These are phyloP conservation scores for Spermophilus dauricus DNA, from an alignment of 2,113 vertebrate genomes.

Conservation along the genomic window DNA sequence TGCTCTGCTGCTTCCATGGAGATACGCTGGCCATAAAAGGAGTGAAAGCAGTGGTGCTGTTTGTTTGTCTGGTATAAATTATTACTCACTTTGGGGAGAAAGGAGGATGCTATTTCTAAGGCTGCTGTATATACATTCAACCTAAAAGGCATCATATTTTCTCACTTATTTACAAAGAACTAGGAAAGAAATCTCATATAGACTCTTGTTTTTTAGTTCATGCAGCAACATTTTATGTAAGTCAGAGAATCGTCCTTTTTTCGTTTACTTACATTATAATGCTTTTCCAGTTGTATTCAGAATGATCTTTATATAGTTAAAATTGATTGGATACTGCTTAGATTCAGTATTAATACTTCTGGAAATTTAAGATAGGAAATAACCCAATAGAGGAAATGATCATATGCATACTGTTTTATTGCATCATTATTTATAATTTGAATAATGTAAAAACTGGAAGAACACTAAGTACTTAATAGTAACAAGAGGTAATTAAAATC, in stretches of 20 bases:
- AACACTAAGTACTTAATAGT: not conserved
- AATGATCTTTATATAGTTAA: not conserved
- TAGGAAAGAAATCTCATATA: not conserved
- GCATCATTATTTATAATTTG: not conserved
- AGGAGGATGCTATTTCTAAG: constrained; percentile 21
- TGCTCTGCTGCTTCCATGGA: not conserved
- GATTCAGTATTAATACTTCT: not conserved
- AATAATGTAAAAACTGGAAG: not conserved
- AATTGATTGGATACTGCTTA: not conserved
- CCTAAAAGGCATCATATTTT: not conserved
- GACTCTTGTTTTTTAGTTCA: not conserved
- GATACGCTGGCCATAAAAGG: not conserved
- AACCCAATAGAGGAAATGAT: not conserved
- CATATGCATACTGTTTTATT: constrained; percentile 13
- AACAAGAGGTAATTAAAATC: not conserved
- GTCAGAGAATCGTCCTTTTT: not conserved
- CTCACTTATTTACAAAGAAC: constrained; percentile 1
- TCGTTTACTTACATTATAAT: constrained; percentile 35
- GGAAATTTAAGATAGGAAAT: constrained; percentile 8
- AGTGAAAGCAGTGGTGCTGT: not conserved
- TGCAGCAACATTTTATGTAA: not conserved
- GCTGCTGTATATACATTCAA: not conserved
- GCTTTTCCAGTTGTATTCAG: not conserved
- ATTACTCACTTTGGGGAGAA: constrained; percentile 12
- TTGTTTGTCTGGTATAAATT: constrained; percentile 28